Conservation (phyloP, 2,888 invertebrate species). For the Eubasilissa splendida region DNA sequence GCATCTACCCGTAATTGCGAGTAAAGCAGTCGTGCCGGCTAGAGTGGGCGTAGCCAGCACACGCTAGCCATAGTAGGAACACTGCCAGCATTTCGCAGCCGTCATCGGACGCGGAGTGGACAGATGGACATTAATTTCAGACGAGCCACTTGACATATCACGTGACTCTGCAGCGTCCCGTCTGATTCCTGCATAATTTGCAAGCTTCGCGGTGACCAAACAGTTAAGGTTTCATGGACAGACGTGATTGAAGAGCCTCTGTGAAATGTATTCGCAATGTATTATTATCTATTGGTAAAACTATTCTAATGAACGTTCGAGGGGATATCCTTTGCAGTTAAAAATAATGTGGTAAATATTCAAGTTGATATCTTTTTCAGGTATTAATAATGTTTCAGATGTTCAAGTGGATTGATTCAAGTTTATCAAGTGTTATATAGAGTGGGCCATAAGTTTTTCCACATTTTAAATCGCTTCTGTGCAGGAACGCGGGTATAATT, state of each 20-base stretch:
- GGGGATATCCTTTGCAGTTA: no score
- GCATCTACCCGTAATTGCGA: conserved; percentile 42
- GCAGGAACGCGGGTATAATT: no score
- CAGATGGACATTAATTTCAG: conserved; percentile 53
- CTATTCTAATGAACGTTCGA: no score
- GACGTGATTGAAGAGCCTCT: conserved; percentile 16
- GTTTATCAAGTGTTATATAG: no score
- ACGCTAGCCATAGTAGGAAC: conserved; percentile 1
- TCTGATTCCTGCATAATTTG: conserved; percentile 53
- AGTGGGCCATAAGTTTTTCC: no score
- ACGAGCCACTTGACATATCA: conserved; percentile 54
- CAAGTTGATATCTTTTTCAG: no score
- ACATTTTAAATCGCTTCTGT: no score
- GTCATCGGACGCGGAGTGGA: conserved; percentile 46
- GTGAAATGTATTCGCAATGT: no score
- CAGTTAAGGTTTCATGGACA: conserved; percentile 35
- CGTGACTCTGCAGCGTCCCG: conserved; percentile 48
- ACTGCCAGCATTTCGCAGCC: conserved; percentile 46
- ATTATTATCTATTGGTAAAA: no score
- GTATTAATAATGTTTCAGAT: no score
- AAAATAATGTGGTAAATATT: no score
- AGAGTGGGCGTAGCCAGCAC: neutral
- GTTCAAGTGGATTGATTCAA: no score
- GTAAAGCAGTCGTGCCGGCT: conserved; percentile 4
- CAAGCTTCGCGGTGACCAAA: conserved; percentile 35